phyloP scores from a whole-genome alignment of 2,888 invertebrate species.

The Lysandra bellargus region DNA sequence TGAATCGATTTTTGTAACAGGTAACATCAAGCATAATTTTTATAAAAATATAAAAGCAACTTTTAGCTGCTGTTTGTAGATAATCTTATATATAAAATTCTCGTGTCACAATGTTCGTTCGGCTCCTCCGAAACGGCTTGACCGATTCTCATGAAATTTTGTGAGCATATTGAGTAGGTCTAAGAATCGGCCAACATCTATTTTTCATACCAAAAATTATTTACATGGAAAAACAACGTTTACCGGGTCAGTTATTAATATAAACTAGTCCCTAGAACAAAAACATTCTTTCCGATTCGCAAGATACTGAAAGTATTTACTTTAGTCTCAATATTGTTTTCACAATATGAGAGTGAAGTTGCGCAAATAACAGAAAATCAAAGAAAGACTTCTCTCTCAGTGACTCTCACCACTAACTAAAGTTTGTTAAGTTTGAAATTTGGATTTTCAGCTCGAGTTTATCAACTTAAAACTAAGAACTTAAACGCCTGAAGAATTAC shows the following conservation, averaged over 20 bases:
- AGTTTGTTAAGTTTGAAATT: constrained; percentile 17
- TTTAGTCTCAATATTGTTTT: constrained; percentile 5
- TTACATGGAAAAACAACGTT: too few relatives aligned
- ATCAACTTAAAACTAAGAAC: constrained; percentile 20
- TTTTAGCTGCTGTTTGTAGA: background rate
- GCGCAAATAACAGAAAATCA: constrained; percentile 13
- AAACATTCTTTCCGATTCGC: background rate
- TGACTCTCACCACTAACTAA: constrained; percentile 7
- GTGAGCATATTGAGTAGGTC: too few relatives aligned
- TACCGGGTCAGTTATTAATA: too few relatives aligned
- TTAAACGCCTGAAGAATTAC: constrained; percentile 3
- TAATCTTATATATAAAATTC: background rate
- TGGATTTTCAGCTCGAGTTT: constrained; percentile 14
- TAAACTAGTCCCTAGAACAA: background rate
- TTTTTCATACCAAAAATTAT: too few relatives aligned
- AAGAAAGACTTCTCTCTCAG: background rate
- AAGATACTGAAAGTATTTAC: background rate
- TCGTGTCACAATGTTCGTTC: too few relatives aligned
- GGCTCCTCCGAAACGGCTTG: too few relatives aligned
- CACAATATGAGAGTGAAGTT: constrained; percentile 2
- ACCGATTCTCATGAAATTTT: too few relatives aligned
- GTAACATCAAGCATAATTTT: background rate
- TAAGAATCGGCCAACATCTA: too few relatives aligned
- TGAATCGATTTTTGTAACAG: background rate
- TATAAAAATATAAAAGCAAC: background rate